Base-by-base conservation (phyloP, 2,888 invertebrate genomes). In the Lymantria dispar region DNA sequence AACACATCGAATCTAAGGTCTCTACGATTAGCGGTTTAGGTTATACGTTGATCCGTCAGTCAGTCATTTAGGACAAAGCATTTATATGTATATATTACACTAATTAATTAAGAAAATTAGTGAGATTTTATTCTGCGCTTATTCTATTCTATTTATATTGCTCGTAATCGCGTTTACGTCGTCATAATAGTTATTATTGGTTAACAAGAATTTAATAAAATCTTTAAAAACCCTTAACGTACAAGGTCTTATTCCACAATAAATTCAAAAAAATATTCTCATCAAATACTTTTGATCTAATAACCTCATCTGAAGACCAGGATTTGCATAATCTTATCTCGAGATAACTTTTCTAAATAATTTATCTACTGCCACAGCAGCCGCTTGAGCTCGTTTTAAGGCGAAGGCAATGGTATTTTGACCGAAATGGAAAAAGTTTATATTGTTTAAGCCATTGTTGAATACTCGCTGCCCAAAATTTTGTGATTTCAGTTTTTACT, bases 291-390 rank as follows among this genome's bases (percentile, higher is more conserved):
- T 13, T 40, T 56, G 53, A 62, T 68, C 54, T 54, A n/a, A 49
- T 58, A 63, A 65, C 66, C 57, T 60, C 53, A 61, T 54, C 61
- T 58, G 47, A 58, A 50, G 50, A 43, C 51, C 55, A 62, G 36
- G 61, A 80, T 82, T 78, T 75, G 64, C 78, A 76, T 81, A 78
- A 82, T 78, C 70, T 68, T 56, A 69, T 76, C 66, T 54, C 44
- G 49, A 60, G 60, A 57, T 54, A 63, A 48, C 65, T 75, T 74
- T 76, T 60, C 60, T 72, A 74, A 80, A 78, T 80, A 78, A 82
- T 77, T 80, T 78, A 76, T 76, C 78, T 80, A 75, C 72, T 62
- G 62, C 66, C 58, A 48, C 57, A 43, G 52, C 56, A 54, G 50
- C 57, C 50, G 57, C 60, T 55, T 60, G 50, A 58, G 44, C 48